These are phyloP conservation scores for Tenrec ecaudatus DNA, from an alignment of 2,113 vertebrate species.

Conservation along the genomic window DNA sequence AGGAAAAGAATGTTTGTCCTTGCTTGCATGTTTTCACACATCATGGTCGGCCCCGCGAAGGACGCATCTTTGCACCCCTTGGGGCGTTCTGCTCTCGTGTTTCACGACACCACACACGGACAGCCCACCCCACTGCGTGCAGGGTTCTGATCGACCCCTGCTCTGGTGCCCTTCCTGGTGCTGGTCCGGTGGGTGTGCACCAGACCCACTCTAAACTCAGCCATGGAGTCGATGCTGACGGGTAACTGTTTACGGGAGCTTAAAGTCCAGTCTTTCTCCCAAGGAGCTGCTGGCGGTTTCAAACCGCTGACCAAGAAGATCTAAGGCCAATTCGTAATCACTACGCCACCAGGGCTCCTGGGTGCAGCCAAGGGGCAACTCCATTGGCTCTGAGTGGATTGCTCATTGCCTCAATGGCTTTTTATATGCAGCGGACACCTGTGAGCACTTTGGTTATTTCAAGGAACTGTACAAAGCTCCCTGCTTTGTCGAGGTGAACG, in stretches of 20 bases:
- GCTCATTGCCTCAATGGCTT: background rate
- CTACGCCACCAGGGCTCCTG: too few species aligned
- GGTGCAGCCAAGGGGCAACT: background rate
- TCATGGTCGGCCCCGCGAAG: fast-evolving
- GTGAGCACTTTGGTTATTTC: fast-evolving
- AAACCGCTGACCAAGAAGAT: too few species aligned
- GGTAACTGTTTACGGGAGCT: too few species aligned
- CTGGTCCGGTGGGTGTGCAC: fast-evolving
- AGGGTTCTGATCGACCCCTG: background rate
- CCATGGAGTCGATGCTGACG: too few species aligned
- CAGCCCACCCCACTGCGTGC: fast-evolving
- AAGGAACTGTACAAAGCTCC: background rate
- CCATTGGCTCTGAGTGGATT: fast-evolving
- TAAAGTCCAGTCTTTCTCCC: too few species aligned
- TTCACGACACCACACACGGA: background rate
- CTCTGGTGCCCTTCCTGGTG: background rate
- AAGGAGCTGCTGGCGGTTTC: too few species aligned
- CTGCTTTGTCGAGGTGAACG: background rate
- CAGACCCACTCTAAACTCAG: too few species aligned
- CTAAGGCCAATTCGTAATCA: too few species aligned
- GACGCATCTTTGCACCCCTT: fast-evolving
- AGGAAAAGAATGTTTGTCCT: conserved; percentile 21
- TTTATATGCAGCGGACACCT: background rate
- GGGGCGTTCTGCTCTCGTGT: background rate
- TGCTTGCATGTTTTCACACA: background rate